These are phyloP conservation scores for Nysson spinosus DNA, from an alignment of 2,888 invertebrate genomes.

Conservation along the genomic window DNA sequence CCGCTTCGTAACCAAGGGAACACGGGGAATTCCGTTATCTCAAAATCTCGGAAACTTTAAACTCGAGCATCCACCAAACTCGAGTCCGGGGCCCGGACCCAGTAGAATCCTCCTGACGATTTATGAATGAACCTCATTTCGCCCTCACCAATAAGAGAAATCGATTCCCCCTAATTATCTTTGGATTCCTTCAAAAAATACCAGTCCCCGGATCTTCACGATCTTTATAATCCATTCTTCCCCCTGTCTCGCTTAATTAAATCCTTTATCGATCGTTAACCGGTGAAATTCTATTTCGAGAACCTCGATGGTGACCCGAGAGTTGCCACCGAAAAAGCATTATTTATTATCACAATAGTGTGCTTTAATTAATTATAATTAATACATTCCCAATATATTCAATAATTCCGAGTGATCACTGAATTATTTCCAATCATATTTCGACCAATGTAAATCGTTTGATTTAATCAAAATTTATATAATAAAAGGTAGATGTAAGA, in stretches of 20 bases:
- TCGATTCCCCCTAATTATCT: not conserved
- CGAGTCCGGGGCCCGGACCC: constrained; percentile 14
- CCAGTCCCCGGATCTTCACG: not conserved
- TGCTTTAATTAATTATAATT: too few relatives aligned
- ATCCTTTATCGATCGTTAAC: not conserved
- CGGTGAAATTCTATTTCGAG: not conserved
- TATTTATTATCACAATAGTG: too few relatives aligned
- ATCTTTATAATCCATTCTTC: too few relatives aligned
- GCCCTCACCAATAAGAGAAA: constrained; percentile 24
- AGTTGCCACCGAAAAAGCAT: too few relatives aligned
- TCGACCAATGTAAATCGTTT: too few relatives aligned
- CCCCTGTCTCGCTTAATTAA: too few relatives aligned
- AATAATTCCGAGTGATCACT: too few relatives aligned
- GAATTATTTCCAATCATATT: too few relatives aligned
- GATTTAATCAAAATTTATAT: constrained; percentile 23
- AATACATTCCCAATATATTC: too few relatives aligned
- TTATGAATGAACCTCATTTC: constrained; percentile 53
- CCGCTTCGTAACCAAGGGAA: constrained; percentile 5
- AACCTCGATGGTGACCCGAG: not conserved
- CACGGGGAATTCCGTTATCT: constrained; percentile 51
- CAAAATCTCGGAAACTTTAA: constrained; percentile 52
- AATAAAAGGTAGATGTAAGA: constrained; percentile 1
- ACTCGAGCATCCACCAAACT: constrained; percentile 59
- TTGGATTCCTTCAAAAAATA: not conserved
- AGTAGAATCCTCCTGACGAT: constrained; percentile 40